A percentile compares a stretch with the other conserved stretches of the same genome.
phyloP scores from a whole-genome alignment of 53 echinoderm and acorn worm genomes.

The Antedon mediterranea region DNA sequence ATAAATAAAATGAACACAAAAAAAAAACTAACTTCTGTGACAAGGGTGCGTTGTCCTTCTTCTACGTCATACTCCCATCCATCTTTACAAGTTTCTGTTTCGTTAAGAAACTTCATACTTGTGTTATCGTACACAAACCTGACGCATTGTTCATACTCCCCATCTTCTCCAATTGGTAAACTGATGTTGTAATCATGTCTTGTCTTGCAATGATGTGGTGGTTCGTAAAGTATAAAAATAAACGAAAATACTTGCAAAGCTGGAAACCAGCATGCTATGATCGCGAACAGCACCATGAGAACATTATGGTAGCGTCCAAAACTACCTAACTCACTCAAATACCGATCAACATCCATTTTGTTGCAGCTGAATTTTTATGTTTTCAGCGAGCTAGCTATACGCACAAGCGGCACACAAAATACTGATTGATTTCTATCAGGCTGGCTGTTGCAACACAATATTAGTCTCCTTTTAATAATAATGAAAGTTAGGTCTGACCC shows the following conservation, averaged over 20 bases:
- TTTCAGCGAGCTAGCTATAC: no score
- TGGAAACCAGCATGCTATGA: slow-evolving; percentile 70
- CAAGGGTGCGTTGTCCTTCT: not conserved
- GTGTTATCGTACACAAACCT: not conserved
- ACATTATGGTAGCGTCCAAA: slow-evolving; percentile 79
- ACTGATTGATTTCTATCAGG: no score
- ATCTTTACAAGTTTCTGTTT: not conserved
- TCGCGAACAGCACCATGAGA: slow-evolving; percentile 41
- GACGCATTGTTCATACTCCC: not conserved
- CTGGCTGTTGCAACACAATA: no score
- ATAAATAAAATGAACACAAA: no score
- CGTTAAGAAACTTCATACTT: no score
- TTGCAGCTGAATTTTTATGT: no score
- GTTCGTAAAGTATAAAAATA: not conserved
- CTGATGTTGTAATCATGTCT: not conserved
- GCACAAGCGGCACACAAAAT: no score
- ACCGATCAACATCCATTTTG: slow-evolving; percentile 83
- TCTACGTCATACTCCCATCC: not conserved
- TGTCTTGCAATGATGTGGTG: not conserved
- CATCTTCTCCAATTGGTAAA: not conserved
- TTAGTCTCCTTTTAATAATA: no score
- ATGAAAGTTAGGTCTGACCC: no score
- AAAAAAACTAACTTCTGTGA: not conserved
- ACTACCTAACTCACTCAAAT: slow-evolving; percentile 46
- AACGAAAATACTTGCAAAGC: slow-evolving; percentile 68